Conservation (phyloP, 2,888 invertebrate species). For the Himalopsyche kuldschensis region DNA sequence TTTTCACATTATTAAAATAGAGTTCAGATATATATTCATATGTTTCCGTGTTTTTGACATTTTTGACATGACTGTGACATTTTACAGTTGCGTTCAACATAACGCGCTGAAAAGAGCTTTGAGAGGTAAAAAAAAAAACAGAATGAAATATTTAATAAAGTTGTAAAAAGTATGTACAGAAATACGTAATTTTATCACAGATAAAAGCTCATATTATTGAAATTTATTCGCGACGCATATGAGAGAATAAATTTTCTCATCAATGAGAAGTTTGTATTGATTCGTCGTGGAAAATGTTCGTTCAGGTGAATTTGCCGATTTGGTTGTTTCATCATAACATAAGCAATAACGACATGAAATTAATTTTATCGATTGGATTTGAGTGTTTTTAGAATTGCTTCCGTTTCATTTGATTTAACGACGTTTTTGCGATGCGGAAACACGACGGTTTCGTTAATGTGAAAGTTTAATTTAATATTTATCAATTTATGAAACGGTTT, state of each 20-base stretch:
- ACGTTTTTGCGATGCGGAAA: not conserved
- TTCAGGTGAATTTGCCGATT: not conserved
- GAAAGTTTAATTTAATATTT: not conserved
- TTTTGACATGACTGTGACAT: no score
- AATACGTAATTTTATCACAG: no score
- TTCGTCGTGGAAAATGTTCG: not conserved
- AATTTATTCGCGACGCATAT: not conserved
- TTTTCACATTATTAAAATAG: no score
- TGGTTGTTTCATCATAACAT: not conserved
- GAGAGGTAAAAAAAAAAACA: no score
- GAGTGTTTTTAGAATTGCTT: not conserved
- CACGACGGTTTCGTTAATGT: not conserved
- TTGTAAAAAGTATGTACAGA: no score
- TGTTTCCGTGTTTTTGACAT: no score
- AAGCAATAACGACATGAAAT: not conserved
- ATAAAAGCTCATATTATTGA: no score
- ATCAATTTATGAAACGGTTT: not conserved
- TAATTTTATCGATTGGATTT: not conserved
- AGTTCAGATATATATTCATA: no score
- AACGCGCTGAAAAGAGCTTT: no score
- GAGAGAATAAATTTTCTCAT: not conserved
- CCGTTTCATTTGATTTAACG: not conserved
- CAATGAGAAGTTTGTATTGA: not conserved
- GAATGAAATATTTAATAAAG: no score
- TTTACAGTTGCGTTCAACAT: no score